These are phyloP conservation scores for Euwallacea similis DNA, from an alignment of 1,140 invertebrate species.

Conservation along the genomic window DNA sequence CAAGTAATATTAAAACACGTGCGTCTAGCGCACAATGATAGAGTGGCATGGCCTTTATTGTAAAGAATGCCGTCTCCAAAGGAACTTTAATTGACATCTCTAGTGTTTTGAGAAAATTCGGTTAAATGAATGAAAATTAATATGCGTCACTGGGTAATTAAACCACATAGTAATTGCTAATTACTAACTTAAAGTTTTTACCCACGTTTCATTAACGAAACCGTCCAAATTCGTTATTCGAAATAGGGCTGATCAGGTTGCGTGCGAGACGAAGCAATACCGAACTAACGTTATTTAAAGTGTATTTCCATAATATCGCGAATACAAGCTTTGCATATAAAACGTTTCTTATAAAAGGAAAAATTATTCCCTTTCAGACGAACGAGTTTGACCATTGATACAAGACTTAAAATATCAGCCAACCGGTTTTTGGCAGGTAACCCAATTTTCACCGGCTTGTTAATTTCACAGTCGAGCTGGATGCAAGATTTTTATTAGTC, in stretches of 20 bases:
- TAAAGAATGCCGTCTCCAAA: too few relatives aligned
- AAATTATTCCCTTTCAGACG: conserved; percentile 19
- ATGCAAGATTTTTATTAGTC: conserved; percentile 1
- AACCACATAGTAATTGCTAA: too few relatives aligned
- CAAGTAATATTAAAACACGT: conserved; percentile 14
- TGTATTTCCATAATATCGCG: conserved; percentile 5
- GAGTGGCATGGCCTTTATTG: too few relatives aligned
- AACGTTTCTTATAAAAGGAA: conserved; percentile 13
- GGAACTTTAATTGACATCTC: too few relatives aligned
- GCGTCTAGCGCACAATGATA: neutral
- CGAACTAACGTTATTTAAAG: too few relatives aligned
- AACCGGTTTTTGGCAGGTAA: conserved; percentile 26
- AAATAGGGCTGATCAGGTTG: conserved; percentile 18
- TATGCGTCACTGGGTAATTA: too few relatives aligned
- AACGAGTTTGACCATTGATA: conserved; percentile 30
- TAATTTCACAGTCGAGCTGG: conserved; percentile 18
- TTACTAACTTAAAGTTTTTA: conserved; percentile 13
- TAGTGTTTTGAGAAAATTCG: too few relatives aligned
- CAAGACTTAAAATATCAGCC: conserved; percentile 14
- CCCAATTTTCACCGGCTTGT: conserved; percentile 25
- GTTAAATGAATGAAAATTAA: neutral
- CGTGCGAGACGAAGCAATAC: conserved; percentile 3
- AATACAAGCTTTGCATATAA: conserved; percentile 20
- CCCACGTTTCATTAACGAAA: conserved; percentile 17
- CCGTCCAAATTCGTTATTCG: conserved; percentile 4